Percentiles rank a stretch among this genome's conserved stretches.
These are phyloP conservation scores for Netelia inedita DNA, from an alignment of 2,888 invertebrate genomes.

Conservation along the genomic window DNA sequence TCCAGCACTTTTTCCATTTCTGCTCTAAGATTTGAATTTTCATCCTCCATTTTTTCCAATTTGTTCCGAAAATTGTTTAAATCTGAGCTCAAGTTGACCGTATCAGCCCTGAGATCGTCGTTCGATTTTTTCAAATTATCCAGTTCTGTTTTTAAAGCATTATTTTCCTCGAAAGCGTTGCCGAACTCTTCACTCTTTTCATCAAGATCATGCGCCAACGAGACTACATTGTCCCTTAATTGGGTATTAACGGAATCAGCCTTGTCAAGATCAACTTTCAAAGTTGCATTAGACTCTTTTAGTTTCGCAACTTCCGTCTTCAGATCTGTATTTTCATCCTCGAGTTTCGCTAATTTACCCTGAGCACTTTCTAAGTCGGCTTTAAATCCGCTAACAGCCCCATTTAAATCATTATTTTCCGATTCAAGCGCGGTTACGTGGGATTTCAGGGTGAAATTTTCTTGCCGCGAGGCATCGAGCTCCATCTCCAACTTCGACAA, in stretches of 20 bases:
- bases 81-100: conserved; percentile 55
- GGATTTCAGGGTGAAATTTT: conserved; percentile 51
- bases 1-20: conserved; percentile 61
- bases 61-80: conserved; percentile 29
- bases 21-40: conserved; percentile 51
- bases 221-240: conserved; percentile 31
- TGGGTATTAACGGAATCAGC: conserved; percentile 50
- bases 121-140: conserved; percentile 58
- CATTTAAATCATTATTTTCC: conserved; percentile 64
- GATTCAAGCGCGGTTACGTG: conserved; percentile 45
- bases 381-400: conserved; percentile 22
- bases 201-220: conserved; percentile 55
- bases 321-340: conserved; percentile 48
- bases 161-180: conserved; percentile 57
- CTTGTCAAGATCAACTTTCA: conserved; percentile 62
- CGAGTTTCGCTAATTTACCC: conserved; percentile 50
- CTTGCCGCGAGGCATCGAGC: conserved; percentile 51
- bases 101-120: conserved; percentile 60
- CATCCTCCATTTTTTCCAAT: conserved; percentile 57
- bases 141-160: conserved; percentile 52
- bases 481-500: conserved; percentile 55
- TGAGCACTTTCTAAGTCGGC: conserved; percentile 51
- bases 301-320: conserved; percentile 58
- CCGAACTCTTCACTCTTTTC: conserved; percentile 58
- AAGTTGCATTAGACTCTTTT: conserved; percentile 56